Evolutionary conservation across 2,888 invertebrate genomes (phyloP).

Genomic region (Chrysina gloriosa): DNA sequence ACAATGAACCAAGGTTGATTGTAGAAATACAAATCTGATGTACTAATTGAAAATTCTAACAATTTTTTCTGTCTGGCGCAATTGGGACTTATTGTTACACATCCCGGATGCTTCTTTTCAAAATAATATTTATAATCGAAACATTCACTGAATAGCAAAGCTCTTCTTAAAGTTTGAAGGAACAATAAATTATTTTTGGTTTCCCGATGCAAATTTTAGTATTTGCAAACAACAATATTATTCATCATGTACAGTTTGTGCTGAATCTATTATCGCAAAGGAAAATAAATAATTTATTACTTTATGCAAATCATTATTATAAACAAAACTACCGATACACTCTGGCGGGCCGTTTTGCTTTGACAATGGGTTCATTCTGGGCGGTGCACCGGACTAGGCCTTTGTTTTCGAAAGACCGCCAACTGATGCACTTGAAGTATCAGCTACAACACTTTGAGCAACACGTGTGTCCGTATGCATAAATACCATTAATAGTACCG

Average conservation of each 20-base stretch:
- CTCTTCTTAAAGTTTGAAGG: neutral
- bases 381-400: neutral
- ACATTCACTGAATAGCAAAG: neutral
- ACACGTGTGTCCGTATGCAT: slow-evolving; percentile 31
- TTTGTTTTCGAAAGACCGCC: slow-evolving; percentile 9
- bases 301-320: slow-evolving; percentile 18
- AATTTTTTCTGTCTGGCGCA: neutral
- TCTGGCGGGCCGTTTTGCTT: neutral
- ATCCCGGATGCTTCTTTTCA: neutral
- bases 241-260: neutral
- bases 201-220: slow-evolving; percentile 8
- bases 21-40: neutral
- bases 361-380: neutral
- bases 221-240: slow-evolving; percentile 18
- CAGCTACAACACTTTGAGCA: slow-evolving; percentile 25
- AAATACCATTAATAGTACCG: slow-evolving; percentile 30
- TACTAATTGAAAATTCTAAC: slow-evolving; percentile 15
- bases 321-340: slow-evolving; percentile 15
- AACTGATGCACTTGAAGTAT: slow-evolving; percentile 23
- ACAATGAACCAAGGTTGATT: slow-evolving; percentile 14
- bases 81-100: neutral
- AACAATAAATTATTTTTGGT: neutral
- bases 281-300: slow-evolving; percentile 23
- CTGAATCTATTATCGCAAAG: slow-evolving; percentile 9
- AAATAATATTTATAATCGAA: neutral